phyloP scores from a whole-genome alignment of 1,140 invertebrate genomes.

The Globodera rostochiensis region DNA sequence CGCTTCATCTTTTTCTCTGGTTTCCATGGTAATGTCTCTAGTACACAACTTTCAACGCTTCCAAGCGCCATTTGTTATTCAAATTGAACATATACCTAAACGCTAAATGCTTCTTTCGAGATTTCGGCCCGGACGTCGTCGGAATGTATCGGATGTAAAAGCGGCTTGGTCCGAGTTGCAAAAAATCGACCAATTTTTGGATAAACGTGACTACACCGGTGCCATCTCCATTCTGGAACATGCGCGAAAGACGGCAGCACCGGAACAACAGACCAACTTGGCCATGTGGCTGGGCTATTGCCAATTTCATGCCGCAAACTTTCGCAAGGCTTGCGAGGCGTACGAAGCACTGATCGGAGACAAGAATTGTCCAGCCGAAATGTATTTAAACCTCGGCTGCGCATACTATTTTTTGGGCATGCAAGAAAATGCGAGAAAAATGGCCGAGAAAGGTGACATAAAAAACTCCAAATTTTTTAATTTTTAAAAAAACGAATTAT shows the following conservation, averaged over 20 bases:
- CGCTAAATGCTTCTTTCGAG: constrained; percentile 41
- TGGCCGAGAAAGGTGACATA: constrained; percentile 65
- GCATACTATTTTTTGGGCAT: constrained; percentile 92
- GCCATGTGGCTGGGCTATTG: constrained; percentile 90
- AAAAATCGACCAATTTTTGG: constrained; percentile 85
- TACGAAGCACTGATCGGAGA: constrained; percentile 38
- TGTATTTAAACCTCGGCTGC: constrained; percentile 82
- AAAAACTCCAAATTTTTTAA: constrained; percentile 15
- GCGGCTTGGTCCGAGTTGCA: constrained; percentile 28
- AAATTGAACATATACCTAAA: too few species aligned
- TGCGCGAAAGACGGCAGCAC: constrained; percentile 4
- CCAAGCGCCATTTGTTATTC: too few species aligned
- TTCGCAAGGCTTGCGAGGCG: constrained; percentile 77
- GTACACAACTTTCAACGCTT: too few species aligned
- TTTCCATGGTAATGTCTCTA: too few species aligned
- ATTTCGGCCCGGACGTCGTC: constrained; percentile 33
- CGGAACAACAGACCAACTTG: constrained; percentile 18
- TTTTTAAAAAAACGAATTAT: neutral
- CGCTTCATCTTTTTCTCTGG: too few species aligned
- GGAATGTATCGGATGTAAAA: constrained; percentile 12
- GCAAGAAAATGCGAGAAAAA: constrained; percentile 74
- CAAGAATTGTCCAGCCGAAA: constrained; percentile 61
- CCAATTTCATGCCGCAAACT: constrained; percentile 90
- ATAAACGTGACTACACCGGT: constrained; percentile 86
- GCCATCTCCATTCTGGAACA: constrained; percentile 84